Conservation (phyloP, 2,888 invertebrate species). For the Byasa hedistus region DNA sequence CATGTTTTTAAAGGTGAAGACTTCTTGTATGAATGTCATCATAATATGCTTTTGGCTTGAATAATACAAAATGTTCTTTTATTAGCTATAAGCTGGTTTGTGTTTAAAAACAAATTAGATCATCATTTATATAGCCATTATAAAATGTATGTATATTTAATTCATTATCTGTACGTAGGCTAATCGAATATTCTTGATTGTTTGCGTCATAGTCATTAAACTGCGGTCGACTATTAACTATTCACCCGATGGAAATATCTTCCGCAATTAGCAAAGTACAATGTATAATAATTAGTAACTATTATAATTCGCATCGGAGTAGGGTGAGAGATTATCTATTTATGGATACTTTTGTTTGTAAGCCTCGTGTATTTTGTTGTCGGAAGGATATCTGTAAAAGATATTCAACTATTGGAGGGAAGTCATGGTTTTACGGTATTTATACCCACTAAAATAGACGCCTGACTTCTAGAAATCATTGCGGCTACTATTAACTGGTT, state of each 20-base stretch:
- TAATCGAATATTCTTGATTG: not conserved
- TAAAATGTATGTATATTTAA: not conserved
- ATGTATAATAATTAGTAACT: not conserved
- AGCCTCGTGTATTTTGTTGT: not conserved
- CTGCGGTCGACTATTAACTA: not conserved
- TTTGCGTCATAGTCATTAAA: conserved; percentile 1
- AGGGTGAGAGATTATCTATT: not conserved
- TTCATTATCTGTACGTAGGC: not conserved
- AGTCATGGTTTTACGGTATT: too few species aligned
- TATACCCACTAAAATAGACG: too few species aligned
- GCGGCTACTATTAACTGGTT: too few species aligned
- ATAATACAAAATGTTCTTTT: too few species aligned
- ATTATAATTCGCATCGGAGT: not conserved
- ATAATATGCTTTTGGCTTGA: too few species aligned
- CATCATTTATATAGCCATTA: not conserved
- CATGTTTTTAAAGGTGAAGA: too few species aligned
- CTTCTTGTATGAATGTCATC: too few species aligned
- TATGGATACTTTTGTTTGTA: not conserved
- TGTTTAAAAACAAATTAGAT: too few species aligned
- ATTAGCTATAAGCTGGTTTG: too few species aligned
- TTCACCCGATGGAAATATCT: not conserved
- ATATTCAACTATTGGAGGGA: too few species aligned
- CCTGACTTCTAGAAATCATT: too few species aligned
- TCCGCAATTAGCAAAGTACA: not conserved
- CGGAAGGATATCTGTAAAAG: too few species aligned